Evolutionary conservation across 2,113 vertebrate genomes (phyloP).

Genomic region (Atherinomorus stipes): DNA sequence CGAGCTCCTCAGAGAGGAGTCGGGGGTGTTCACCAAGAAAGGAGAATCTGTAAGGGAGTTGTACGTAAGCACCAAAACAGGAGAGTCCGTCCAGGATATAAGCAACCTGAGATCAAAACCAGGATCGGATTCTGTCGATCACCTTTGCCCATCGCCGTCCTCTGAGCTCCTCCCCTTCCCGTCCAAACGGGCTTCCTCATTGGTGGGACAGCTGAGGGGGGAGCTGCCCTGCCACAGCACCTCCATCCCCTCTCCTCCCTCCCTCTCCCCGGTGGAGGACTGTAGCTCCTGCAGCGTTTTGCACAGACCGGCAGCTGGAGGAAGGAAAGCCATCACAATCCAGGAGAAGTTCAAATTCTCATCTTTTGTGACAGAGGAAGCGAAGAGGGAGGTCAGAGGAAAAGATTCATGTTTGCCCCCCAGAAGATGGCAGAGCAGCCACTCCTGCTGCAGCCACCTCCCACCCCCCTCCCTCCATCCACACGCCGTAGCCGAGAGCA

Average conservation of each 20-base stretch:
- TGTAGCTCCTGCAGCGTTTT: slow-evolving; percentile 41
- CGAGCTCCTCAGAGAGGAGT: slow-evolving; percentile 80
- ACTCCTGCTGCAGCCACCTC: slow-evolving; percentile 80
- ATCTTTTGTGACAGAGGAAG: slow-evolving; percentile 77
- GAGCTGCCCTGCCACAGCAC: slow-evolving; percentile 83
- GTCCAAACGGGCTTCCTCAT: slow-evolving; percentile 52
- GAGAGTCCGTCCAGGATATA: slow-evolving; percentile 74
- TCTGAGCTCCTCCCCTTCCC: slow-evolving; percentile 53
- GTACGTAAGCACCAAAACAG: slow-evolving; percentile 63
- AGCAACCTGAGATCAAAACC: slow-evolving; percentile 62
- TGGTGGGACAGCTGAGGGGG: slow-evolving; percentile 82
- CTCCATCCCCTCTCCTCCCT: slow-evolving; percentile 54
- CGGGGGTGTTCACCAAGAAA: slow-evolving; percentile 77
- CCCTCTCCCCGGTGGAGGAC: slow-evolving; percentile 66
- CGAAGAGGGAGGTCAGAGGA: slow-evolving; percentile 55
- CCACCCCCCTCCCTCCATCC: slow-evolving; percentile 45
- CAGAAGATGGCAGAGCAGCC: slow-evolving; percentile 39
- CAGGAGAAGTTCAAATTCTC: slow-evolving; percentile 76
- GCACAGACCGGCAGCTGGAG: slow-evolving; percentile 9
- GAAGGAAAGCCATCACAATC: slow-evolving; percentile 70
- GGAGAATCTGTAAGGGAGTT: slow-evolving; percentile 73
- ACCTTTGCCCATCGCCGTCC: slow-evolving; percentile 47
- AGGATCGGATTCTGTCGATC: slow-evolving; percentile 73
- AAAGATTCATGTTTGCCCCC: slow-evolving; percentile 30
- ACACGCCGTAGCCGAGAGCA: slow-evolving; percentile 62